These are phyloP conservation scores for Plebejus anna DNA, from an alignment of 2,888 invertebrate species.

Conservation along the genomic window DNA sequence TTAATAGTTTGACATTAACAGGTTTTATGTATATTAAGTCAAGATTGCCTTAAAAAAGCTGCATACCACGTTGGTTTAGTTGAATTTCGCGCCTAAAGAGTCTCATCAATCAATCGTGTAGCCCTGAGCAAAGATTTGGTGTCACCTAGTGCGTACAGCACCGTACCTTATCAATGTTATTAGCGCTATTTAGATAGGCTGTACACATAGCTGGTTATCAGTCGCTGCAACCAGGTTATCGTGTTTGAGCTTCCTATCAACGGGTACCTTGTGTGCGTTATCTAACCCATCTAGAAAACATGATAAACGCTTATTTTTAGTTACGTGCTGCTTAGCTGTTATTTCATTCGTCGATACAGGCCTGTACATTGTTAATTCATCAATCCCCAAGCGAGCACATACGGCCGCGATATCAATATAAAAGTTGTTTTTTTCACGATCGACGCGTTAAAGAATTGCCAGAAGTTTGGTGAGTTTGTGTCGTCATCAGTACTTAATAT, in stretches of 20 bases:
- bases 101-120: background rate
- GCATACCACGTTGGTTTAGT: background rate
- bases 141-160: conserved; percentile 27
- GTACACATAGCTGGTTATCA: conserved; percentile 53
- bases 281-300: conserved; percentile 55
- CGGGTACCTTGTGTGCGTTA: conserved; percentile 60
- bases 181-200: conserved; percentile 43
- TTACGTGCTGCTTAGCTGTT: conserved; percentile 27
- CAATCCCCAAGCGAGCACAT: too few relatives aligned
- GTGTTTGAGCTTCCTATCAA: conserved; percentile 68
- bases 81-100: background rate
- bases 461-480: too few relatives aligned
- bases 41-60: background rate
- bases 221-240: conserved; percentile 70
- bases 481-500: too few relatives aligned
- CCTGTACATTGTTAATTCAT: background rate
- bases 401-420: too few relatives aligned
- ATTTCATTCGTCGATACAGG: background rate
- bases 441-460: background rate
- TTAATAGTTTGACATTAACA: background rate
- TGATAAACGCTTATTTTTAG: conserved; percentile 63
- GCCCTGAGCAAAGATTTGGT: background rate
- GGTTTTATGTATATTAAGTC: background rate
- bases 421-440: too few relatives aligned
- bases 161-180: conserved; percentile 37